Evolutionary conservation across 2,113 vertebrate genomes (phyloP).

Genomic region (Recurvirostra avosetta): DNA sequence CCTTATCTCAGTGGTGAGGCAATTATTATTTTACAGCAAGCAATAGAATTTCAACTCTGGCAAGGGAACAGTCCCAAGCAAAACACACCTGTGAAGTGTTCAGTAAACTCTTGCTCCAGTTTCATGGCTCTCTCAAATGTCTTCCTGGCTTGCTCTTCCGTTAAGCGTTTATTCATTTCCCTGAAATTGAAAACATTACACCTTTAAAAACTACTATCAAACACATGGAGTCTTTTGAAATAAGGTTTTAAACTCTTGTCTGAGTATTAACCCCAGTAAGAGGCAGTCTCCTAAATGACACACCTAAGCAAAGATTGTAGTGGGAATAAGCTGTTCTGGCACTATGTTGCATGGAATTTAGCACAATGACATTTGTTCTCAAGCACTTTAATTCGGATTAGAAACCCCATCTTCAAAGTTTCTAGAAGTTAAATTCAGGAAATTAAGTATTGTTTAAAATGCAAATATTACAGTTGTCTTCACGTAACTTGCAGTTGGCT

Average conservation of each 20-base stretch:
- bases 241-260: not conserved
- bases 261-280: not conserved
- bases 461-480: not conserved
- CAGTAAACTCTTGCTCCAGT: slow-evolving; percentile 97
- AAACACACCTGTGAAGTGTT: slow-evolving; percentile 94
- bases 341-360: not conserved
- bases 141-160: slow-evolving; percentile 92
- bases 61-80: not conserved
- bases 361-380: not conserved
- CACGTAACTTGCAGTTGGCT: not conserved
- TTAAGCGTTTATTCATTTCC: slow-evolving; percentile 98
- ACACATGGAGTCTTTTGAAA: not conserved
- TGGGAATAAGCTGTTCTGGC: not conserved
- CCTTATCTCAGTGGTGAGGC: not conserved
- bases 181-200: slow-evolving; percentile 65
- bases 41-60: not conserved
- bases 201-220: not conserved
- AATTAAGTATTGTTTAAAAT: not conserved
- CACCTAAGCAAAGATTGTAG: not conserved
- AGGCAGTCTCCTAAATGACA: not conserved
- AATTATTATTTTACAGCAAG: not conserved
- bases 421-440: not conserved
- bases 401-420: not conserved
- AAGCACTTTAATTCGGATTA: not conserved
- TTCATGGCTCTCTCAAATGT: slow-evolving; percentile 94